Base-by-base conservation (phyloP, 2,797 vertebrate species). In the Coregonus suidteri region DNA sequence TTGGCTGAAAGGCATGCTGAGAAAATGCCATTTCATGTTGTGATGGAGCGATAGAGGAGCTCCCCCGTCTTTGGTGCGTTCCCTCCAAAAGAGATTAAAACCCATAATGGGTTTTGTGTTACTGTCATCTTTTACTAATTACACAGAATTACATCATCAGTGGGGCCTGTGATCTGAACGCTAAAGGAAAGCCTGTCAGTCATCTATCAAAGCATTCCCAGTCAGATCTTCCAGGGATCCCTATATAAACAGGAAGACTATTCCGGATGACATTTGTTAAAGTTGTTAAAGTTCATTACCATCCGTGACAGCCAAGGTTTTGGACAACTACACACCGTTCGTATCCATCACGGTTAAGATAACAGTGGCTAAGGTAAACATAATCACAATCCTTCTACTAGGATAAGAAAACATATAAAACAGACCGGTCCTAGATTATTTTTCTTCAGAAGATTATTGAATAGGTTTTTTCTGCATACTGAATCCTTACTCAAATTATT, bases 51-150 rank as follows among this genome's bases (percentile, higher is more conserved):
- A 86, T 78, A 56, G 75, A 71, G 59, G 59, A 62, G 80, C 80
- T 34, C 54, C 13, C 75, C 3, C 75, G 79, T 82, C 77, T 65
- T 85, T 79, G 3, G 73, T 74, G 85, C 82, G 87, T 85, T 82
- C 82, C 83, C 59, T 62, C 80, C 78, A 84, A 87, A 89, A 89
- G 80, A 90, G 88, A 92, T 92, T 89, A 90, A 86, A 88, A 73
- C 79, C 77, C 87, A 85, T 88, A 87, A 91, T 85, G 86, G 83
- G 84, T 90, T 91, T 90, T 87, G 82, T 88, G 86, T 88, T 89
- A 79, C 88, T 88, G 90, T 91, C 90, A 85, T 91, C 83, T 89
- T 85, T 80, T 81, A 83, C 80, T 93, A 93, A 94, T 94, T 93
- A 89, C 84, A 34, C 53, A 35, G 85, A 84, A 90, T 93, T 91